A percentile compares a stretch with the other conserved stretches of the same genome.
phyloP scores from a whole-genome alignment of 2,888 invertebrate species.

The Ophion ellenae region DNA sequence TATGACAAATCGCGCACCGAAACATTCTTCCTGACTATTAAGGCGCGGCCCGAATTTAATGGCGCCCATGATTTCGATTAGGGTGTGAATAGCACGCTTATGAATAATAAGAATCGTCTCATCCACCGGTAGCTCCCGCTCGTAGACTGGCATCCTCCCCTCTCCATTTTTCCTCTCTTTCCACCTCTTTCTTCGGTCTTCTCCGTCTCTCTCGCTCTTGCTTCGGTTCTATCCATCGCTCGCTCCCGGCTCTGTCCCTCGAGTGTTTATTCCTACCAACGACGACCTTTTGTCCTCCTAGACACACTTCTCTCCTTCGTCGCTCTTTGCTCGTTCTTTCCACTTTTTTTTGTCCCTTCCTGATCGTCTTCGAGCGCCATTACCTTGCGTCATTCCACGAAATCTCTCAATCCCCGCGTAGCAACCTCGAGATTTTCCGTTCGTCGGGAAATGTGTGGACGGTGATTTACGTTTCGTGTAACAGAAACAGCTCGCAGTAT shows the following conservation, averaged over 20 bases:
- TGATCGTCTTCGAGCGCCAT: slow-evolving; percentile 30
- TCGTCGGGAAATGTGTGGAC: slow-evolving; percentile 7
- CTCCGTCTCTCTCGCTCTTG: not conserved
- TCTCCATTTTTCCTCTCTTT: not conserved
- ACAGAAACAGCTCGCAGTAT: not conserved
- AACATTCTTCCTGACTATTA: slow-evolving; percentile 76
- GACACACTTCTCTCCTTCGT: slow-evolving; percentile 1
- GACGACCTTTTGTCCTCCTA: slow-evolving; percentile 38
- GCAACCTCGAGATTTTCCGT: not conserved
- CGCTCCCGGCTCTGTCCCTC: not conserved
- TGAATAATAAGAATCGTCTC: slow-evolving; percentile 70
- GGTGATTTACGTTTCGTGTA: not conserved
- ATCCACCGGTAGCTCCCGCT: not conserved
- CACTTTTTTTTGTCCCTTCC: not conserved
- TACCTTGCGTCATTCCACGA: not conserved
- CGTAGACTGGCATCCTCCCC: not conserved
- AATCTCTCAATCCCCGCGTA: slow-evolving; percentile 2
- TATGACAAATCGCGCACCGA: slow-evolving; percentile 77
- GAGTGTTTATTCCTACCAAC: slow-evolving; percentile 25
- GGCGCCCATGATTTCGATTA: slow-evolving; percentile 77
- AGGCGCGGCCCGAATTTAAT: slow-evolving; percentile 78
- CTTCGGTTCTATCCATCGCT: not conserved
- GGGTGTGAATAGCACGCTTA: slow-evolving; percentile 74
- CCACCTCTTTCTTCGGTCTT: not conserved
- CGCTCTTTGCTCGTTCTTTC: slow-evolving; percentile 2